These are phyloP conservation scores for Atethmia centrago DNA, from an alignment of 2,888 invertebrate genomes.

Conservation along the genomic window DNA sequence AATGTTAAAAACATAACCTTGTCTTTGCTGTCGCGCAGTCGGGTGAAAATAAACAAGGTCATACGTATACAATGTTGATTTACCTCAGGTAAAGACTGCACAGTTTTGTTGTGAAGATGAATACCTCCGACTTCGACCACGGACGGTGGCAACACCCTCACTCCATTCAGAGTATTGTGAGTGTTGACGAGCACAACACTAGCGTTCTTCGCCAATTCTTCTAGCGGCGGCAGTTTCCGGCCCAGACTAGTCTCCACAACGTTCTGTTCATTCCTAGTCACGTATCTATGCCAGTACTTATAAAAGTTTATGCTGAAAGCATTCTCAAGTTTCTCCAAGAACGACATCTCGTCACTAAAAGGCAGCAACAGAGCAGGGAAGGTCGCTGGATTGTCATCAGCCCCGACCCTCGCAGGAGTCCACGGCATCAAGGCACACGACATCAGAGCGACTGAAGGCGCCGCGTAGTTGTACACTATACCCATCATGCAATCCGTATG, in stretches of 20 bases:
- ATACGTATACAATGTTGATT: conserved; percentile 26
- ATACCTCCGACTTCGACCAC: conserved; percentile 89
- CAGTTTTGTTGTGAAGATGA: conserved; percentile 78
- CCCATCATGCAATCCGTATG: conserved; percentile 87
- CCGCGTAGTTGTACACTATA: conserved; percentile 80
- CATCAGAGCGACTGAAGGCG: conserved; percentile 82
- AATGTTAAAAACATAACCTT: too few relatives aligned
- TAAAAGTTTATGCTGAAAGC: conserved; percentile 68
- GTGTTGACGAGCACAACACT: conserved; percentile 87
- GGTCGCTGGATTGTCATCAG: conserved; percentile 83
- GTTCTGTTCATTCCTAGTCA: conserved; percentile 72
- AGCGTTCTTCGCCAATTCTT: conserved; percentile 81
- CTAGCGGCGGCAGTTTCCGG: conserved; percentile 75
- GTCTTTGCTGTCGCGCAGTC: too few relatives aligned
- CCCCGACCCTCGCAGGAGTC: conserved; percentile 77
- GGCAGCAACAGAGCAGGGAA: conserved; percentile 76
- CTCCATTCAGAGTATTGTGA: conserved; percentile 82
- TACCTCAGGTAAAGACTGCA: conserved; percentile 70
- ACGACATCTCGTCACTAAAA: conserved; percentile 79
- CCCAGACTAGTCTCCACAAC: conserved; percentile 79
- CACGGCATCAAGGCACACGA: conserved; percentile 83
- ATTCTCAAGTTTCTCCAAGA: conserved; percentile 85
- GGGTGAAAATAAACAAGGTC: neutral
- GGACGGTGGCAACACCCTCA: conserved; percentile 82
- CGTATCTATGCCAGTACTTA: conserved; percentile 72